Conservation (phyloP, 2,113 vertebrate species). For the Hymenochirus boettgeri region DNA sequence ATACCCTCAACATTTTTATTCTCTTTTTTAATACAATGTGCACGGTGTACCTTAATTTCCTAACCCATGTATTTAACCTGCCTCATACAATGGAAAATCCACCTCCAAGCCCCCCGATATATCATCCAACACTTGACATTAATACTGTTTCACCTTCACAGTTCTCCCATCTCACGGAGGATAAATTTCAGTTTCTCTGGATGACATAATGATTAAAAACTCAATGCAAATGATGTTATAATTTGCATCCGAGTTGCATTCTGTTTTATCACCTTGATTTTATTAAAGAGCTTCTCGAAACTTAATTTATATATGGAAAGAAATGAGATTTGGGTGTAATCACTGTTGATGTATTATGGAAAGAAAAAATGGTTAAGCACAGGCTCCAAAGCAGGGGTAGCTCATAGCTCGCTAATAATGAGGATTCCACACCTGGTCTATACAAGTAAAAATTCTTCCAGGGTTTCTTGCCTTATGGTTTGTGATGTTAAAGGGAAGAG, state of each 20-base stretch:
- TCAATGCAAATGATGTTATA: conserved; percentile 14
- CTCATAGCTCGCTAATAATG: not conserved
- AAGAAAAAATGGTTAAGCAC: not conserved
- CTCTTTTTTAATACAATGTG: no score
- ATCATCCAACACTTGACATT: not conserved
- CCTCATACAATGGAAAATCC: no score
- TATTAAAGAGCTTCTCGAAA: conserved; percentile 29
- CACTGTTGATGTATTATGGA: conserved; percentile 16
- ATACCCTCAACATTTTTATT: no score
- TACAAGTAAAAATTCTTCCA: no score
- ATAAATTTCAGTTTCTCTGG: conserved; percentile 2
- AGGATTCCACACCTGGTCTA: not conserved
- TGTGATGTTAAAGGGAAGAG: no score
- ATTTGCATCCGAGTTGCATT: conserved; percentile 29
- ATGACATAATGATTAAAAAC: conserved; percentile 33
- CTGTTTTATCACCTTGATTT: conserved; percentile 29
- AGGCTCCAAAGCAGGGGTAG: not conserved
- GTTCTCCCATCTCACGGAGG: not conserved
- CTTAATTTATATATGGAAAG: conserved; percentile 27
- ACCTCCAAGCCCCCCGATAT: no score
- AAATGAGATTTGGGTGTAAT: conserved; percentile 19
- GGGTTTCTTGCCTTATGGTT: no score
- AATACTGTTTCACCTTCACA: conserved; percentile 14
- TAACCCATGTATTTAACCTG: no score
- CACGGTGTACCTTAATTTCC: no score